Conservation (phyloP, 2,797 vertebrate genomes). For the Eospalax fontanierii region DNA sequence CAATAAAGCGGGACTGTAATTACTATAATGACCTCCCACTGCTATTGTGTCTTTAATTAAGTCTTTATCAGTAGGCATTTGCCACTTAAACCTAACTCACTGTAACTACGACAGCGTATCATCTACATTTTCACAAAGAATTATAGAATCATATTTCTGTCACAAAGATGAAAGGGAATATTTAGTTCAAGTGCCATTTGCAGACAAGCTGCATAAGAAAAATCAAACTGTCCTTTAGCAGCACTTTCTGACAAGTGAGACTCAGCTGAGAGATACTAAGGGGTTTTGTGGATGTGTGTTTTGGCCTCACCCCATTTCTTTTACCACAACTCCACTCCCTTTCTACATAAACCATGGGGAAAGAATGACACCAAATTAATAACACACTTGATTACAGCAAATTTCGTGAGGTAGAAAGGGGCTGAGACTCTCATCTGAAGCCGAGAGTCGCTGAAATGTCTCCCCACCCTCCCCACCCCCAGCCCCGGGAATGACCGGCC, state of each 20-base stretch:
- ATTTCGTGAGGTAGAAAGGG: slow-evolving; percentile 13
- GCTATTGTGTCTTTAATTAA: slow-evolving; percentile 92
- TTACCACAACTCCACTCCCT: slow-evolving; percentile 75
- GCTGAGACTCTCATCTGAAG: not conserved
- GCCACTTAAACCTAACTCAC: slow-evolving; percentile 90
- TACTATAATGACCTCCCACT: slow-evolving; percentile 90
- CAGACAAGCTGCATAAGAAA: slow-evolving; percentile 85
- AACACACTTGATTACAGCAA: slow-evolving; percentile 64
- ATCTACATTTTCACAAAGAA: slow-evolving; percentile 91
- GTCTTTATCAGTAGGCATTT: slow-evolving; percentile 90
- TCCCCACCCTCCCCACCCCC: too few species aligned
- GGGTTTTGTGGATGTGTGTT: slow-evolving; percentile 68
- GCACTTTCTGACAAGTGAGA: slow-evolving; percentile 87
- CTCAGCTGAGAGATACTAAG: slow-evolving; percentile 60
- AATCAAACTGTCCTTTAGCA: slow-evolving; percentile 83
- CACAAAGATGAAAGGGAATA: slow-evolving; percentile 90
- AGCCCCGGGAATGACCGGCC: not conserved
- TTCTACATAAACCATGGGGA: slow-evolving; percentile 75
- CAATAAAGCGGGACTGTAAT: slow-evolving; percentile 88
- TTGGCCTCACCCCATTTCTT: slow-evolving; percentile 73
- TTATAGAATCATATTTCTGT: slow-evolving; percentile 90
- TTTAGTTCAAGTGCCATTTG: slow-evolving; percentile 90
- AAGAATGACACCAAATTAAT: slow-evolving; percentile 70
- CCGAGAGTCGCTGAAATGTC: not conserved
- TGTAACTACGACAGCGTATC: slow-evolving; percentile 88